phyloP scores from a whole-genome alignment of 2,888 invertebrate species.

The Autographa pulchrina region DNA sequence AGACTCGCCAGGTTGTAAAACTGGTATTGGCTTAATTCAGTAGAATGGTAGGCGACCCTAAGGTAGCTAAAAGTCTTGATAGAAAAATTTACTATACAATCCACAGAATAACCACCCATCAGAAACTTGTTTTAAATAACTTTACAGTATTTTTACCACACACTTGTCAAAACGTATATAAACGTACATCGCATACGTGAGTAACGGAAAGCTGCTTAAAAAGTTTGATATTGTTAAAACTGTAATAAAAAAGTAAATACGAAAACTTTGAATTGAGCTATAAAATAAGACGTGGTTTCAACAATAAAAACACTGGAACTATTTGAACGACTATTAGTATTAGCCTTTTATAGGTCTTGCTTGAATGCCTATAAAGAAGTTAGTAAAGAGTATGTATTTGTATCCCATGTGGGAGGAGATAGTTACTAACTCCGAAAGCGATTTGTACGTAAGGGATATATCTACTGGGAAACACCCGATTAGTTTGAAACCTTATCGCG shows the following conservation, averaged over 20 bases:
- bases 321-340: not conserved
- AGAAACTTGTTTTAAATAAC: not conserved
- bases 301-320: not conserved
- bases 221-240: not conserved
- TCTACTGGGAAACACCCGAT: not conserved
- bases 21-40: too few relatives aligned
- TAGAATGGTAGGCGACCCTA: too few relatives aligned
- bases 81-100: too few relatives aligned
- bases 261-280: not conserved
- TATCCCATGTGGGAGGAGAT: not conserved
- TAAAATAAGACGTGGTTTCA: slow-evolving; percentile 4
- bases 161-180: not conserved
- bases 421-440: not conserved
- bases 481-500: not conserved
- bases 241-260: slow-evolving; percentile 4
- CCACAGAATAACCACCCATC: too few relatives aligned
- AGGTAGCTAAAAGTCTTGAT: too few relatives aligned
- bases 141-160: not conserved
- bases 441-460: not conserved
- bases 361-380: not conserved
- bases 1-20: too few relatives aligned
- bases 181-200: not conserved
- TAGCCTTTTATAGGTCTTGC: slow-evolving; percentile 2
- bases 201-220: not conserved
- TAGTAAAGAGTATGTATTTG: not conserved